Percentiles rank a stretch among this genome's conserved stretches.
Conservation (phyloP, 2,113 vertebrate species). For the Lepidothrix coronata region DNA sequence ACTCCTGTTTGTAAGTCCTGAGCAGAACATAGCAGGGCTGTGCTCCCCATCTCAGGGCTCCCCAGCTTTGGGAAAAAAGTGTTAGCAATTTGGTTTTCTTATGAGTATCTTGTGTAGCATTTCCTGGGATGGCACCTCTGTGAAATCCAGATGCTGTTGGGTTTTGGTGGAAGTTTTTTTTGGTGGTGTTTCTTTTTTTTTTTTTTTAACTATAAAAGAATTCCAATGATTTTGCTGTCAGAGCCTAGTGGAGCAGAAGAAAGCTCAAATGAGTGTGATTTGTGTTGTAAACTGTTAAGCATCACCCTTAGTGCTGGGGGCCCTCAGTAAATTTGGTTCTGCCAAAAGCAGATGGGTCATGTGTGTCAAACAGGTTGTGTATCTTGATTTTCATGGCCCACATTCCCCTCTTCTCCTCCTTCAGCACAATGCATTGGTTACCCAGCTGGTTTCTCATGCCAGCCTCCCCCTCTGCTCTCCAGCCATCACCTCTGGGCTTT, state of each 20-base stretch:
- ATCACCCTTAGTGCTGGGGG: neutral
- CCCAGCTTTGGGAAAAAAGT: neutral
- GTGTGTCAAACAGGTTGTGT: neutral
- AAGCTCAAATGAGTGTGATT: neutral
- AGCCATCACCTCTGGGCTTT: neutral
- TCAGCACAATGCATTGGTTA: neutral
- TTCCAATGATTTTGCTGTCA: neutral
- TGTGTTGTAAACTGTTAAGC: neutral
- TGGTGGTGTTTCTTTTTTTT: neutral
- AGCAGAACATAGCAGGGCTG: neutral
- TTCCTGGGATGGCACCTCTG: neutral
- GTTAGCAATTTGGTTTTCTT: neutral
- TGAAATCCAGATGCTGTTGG: neutral
- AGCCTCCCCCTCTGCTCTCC: neutral
- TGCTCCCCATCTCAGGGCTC: neutral
- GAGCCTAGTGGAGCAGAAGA: neutral
- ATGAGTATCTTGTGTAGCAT: accelerated
- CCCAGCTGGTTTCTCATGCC: neutral
- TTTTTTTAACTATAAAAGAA: neutral
- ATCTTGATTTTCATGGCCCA: neutral
- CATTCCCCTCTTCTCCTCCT: neutral
- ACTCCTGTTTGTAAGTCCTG: neutral
- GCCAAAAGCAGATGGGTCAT: neutral
- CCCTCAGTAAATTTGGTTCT: accelerated
- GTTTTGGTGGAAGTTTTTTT: neutral